phyloP scores from a whole-genome alignment of 2,797 vertebrate genomes.

The Pterois miles region DNA sequence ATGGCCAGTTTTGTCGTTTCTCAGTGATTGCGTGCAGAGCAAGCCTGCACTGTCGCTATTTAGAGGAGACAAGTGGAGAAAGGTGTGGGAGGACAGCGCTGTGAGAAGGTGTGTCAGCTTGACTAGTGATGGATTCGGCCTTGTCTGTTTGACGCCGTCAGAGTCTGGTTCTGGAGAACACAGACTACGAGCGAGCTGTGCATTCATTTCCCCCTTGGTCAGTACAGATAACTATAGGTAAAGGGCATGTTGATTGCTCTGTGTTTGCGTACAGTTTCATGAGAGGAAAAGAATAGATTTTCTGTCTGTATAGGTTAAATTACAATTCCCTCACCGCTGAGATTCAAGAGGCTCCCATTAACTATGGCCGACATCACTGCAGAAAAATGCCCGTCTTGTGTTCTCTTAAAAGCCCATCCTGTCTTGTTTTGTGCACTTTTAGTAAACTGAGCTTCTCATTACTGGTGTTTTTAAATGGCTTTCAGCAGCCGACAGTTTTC shows the following conservation, averaged over 20 bases:
- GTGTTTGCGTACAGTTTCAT: constrained; percentile 50
- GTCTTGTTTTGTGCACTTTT: background rate
- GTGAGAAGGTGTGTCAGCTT: constrained; percentile 61
- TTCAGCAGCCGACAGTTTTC: background rate
- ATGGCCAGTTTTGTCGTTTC: constrained; percentile 39
- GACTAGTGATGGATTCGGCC: constrained; percentile 51
- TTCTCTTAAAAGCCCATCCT: background rate
- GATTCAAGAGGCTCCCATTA: constrained; percentile 36
- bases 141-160: constrained; percentile 50
- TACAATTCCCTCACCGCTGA: constrained; percentile 43
- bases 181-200: constrained; percentile 10
- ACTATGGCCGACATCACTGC: constrained; percentile 13
- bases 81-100: constrained; percentile 63
- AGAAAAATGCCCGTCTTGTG: constrained; percentile 11
- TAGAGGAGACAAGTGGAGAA: constrained; percentile 49
- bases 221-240: constrained; percentile 52
- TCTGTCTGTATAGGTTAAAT: constrained; percentile 54
- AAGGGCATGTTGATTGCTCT: constrained; percentile 45
- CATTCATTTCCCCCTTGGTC: constrained; percentile 33
- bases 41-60: constrained; percentile 42
- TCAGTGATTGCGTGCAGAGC: constrained; percentile 40
- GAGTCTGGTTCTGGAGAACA: constrained; percentile 23
- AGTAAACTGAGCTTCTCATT: background rate
- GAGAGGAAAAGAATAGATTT: constrained; percentile 53
- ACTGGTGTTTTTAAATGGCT: background rate